Evolutionary conservation across 2,797 vertebrate genomes (phyloP).

Genomic region (Microctenopoma stevenorrisi): DNA sequence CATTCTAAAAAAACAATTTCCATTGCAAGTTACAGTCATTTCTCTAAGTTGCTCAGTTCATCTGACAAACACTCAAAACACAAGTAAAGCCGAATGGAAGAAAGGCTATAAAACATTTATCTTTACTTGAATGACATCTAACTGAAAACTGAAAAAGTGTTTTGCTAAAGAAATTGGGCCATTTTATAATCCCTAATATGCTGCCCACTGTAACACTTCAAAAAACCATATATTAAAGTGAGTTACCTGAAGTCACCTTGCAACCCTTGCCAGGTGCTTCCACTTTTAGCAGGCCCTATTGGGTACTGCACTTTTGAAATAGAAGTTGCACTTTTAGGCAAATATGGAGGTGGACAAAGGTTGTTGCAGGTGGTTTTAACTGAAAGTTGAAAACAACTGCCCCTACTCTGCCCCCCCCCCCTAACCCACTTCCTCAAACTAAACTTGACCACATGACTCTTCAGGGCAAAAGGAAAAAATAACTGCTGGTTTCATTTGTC

Average conservation of each 20-base stretch:
- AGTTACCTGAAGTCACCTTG: not conserved
- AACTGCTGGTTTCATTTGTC: conserved; percentile 46
- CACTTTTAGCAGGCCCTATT: not conserved
- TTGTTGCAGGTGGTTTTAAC: conserved; percentile 62
- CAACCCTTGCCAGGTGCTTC: not conserved
- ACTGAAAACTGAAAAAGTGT: too few species aligned
- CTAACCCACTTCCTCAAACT: conserved; percentile 48
- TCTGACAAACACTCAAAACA: not conserved
- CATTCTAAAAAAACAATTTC: too few species aligned
- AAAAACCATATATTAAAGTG: not conserved
- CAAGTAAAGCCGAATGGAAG: not conserved
- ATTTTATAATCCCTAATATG: not conserved
- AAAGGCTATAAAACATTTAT: not conserved
- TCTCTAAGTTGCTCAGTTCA: not conserved
- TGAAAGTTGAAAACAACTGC: conserved; percentile 49
- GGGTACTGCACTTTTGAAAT: not conserved
- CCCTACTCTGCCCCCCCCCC: not conserved
- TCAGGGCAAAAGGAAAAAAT: conserved; percentile 28
- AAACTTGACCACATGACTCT: conserved; percentile 66
- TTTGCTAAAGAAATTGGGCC: conserved; percentile 6
- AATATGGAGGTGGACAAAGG: conserved; percentile 34
- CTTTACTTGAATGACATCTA: too few species aligned
- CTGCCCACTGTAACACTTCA: not conserved
- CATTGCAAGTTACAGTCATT: too few species aligned
- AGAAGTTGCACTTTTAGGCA: not conserved